These are phyloP conservation scores for Xyrauchen texanus DNA, from an alignment of 2,113 vertebrate species.

Conservation along the genomic window DNA sequence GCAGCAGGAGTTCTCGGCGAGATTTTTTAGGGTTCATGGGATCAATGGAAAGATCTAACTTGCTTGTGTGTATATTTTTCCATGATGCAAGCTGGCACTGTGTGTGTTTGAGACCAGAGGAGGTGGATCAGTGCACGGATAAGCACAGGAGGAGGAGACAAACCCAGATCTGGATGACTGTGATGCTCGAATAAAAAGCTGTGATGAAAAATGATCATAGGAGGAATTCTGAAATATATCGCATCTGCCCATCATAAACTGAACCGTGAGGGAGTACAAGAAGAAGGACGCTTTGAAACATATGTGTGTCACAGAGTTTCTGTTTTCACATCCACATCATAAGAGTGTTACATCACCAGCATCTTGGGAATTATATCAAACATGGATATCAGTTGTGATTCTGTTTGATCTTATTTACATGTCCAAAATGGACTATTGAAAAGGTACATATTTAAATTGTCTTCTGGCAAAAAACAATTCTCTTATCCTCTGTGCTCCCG, in stretches of 20 bases:
- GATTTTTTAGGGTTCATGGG: neutral
- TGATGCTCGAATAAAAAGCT: conserved; percentile 10
- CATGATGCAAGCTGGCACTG: conserved; percentile 41
- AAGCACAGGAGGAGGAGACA: conserved; percentile 24
- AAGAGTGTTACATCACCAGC: neutral
- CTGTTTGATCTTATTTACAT: conserved; percentile 2
- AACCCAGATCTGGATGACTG: conserved; percentile 29
- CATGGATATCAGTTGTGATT: neutral
- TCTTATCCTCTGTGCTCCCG: conserved; percentile 10
- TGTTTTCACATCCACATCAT: conserved; percentile 4
- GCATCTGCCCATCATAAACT: conserved; percentile 11
- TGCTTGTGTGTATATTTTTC: conserved; percentile 39
- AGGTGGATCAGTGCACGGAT: conserved; percentile 14
- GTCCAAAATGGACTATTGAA: conserved; percentile 7
- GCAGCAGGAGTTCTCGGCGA: conserved; percentile 9
- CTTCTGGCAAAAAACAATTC: neutral
- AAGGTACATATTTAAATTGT: conserved; percentile 30
- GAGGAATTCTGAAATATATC: neutral
- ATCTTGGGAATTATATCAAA: neutral
- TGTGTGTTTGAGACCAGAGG: neutral
- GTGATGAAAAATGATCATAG: neutral
- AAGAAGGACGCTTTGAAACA: conserved; percentile 8
- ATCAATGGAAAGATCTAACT: conserved; percentile 37
- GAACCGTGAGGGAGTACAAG: neutral
- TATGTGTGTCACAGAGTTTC: conserved; percentile 11